Percentiles rank a stretch among this genome's conserved stretches.
Conservation (phyloP, 2,113 vertebrate species). For the Osmerus mordax region DNA sequence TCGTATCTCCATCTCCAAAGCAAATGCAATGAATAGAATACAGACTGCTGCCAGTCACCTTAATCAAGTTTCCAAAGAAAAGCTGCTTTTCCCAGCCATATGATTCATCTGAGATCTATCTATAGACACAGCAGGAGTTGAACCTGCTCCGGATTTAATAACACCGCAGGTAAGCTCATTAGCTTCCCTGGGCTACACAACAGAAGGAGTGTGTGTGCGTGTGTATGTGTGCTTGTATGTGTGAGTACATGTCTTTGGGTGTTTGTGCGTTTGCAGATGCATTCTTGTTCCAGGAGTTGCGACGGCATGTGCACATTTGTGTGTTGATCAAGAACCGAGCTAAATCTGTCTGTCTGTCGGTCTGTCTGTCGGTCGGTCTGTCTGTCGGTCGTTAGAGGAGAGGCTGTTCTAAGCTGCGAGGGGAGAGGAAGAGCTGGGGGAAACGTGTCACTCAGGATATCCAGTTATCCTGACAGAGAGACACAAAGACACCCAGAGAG, state of each 20-base stretch:
- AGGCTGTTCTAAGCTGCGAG: neutral
- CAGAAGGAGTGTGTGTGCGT: neutral
- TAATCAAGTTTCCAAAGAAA: neutral
- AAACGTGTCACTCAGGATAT: too few relatives aligned
- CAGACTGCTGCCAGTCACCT: neutral
- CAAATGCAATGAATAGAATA: neutral
- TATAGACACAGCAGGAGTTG: neutral
- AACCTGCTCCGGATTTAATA: neutral
- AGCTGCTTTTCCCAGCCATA: neutral
- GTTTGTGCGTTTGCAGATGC: too few relatives aligned
- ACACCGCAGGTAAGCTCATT: slow-evolving; percentile 4
- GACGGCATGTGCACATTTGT: too few relatives aligned
- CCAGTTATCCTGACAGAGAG: neutral
- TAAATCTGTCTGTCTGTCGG: too few relatives aligned
- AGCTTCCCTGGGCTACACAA: neutral
- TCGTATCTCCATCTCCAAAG: too few relatives aligned
- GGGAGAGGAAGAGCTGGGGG: neutral
- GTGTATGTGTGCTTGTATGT: neutral
- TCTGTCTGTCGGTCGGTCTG: slow-evolving; percentile 16
- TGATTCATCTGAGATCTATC: slow-evolving; percentile 3
- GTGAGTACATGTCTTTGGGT: neutral
- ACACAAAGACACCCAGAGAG: neutral
- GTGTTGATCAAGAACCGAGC: slow-evolving; percentile 17
- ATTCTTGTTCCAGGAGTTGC: too few relatives aligned
- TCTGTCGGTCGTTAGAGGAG: neutral